A percentile compares a stretch with the other conserved stretches of the same genome.
phyloP scores from a whole-genome alignment of 2,888 invertebrate genomes.

The Hipparchia semele region DNA sequence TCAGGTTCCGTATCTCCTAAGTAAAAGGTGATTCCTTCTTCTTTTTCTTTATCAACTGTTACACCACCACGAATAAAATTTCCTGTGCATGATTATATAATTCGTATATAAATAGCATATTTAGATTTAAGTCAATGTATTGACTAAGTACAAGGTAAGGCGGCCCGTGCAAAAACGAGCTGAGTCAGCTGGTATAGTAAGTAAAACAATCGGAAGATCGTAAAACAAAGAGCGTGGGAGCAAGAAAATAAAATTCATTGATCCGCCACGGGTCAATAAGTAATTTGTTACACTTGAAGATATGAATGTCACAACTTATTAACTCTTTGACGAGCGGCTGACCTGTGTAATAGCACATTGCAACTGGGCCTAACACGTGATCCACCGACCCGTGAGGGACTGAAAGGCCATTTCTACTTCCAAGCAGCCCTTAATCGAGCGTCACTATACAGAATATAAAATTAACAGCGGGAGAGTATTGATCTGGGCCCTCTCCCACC shows the following conservation, averaged over 20 bases:
- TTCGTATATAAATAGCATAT: no score
- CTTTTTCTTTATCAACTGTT: no score
- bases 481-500: constrained; percentile 55
- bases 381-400: constrained; percentile 67
- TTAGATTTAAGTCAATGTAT: no score
- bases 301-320: constrained; percentile 60
- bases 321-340: constrained; percentile 58
- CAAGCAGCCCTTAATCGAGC: constrained; percentile 59
- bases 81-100: no score
- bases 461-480: constrained; percentile 57
- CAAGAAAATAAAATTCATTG: constrained; percentile 28
- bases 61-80: no score
- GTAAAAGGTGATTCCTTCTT: no score
- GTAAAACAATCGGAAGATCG: not conserved
- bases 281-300: constrained; percentile 42
- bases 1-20: not conserved
- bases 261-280: constrained; percentile 36
- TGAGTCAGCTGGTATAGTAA: not conserved
- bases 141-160: no score
- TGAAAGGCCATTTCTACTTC: constrained; percentile 61
- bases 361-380: constrained; percentile 60
- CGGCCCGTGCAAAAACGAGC: not conserved
- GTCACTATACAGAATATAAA: constrained; percentile 62
- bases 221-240: constrained; percentile 24
- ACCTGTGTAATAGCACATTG: constrained; percentile 57